phyloP scores from a whole-genome alignment of 1,140 invertebrate genomes.

The Neodiprion lecontei region DNA sequence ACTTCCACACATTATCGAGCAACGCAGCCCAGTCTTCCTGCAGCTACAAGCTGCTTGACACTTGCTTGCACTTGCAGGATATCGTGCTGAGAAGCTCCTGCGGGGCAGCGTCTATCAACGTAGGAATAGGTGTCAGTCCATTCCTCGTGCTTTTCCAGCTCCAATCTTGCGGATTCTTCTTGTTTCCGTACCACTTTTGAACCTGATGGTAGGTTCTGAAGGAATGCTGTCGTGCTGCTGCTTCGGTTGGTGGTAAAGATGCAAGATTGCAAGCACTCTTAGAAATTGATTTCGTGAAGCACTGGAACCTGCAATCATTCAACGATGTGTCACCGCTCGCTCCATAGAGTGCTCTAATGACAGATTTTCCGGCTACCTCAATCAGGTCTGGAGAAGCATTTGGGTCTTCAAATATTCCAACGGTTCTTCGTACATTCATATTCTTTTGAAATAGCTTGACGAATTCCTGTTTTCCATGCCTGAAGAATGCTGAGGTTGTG shows the following conservation, averaged over 20 bases:
- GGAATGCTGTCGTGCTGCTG: conserved; percentile 23
- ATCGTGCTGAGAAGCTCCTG: conserved; percentile 21
- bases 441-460: neutral
- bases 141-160: conserved; percentile 16
- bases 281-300: neutral
- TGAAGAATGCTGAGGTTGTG: neutral
- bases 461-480: neutral
- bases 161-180: conserved; percentile 20
- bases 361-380: neutral
- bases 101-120: conserved; percentile 8
- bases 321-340: neutral
- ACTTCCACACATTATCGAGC: conserved; percentile 23
- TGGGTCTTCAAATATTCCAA: neutral
- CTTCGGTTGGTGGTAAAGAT: conserved; percentile 23
- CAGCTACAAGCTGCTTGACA: conserved; percentile 20
- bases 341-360: neutral
- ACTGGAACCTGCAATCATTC: neutral
- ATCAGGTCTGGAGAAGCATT: neutral
- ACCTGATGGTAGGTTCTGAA: conserved; percentile 29
- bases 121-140: conserved; percentile 3
- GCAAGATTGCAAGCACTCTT: conserved; percentile 29
- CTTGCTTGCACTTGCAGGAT: conserved; percentile 22
- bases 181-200: conserved; percentile 16
- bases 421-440: neutral
- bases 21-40: conserved; percentile 22